Evolutionary conservation across 2,888 invertebrate genomes (phyloP), one percentile per base, ranked within the genome.

Genomic region (Cheilosia grossa): DNA sequence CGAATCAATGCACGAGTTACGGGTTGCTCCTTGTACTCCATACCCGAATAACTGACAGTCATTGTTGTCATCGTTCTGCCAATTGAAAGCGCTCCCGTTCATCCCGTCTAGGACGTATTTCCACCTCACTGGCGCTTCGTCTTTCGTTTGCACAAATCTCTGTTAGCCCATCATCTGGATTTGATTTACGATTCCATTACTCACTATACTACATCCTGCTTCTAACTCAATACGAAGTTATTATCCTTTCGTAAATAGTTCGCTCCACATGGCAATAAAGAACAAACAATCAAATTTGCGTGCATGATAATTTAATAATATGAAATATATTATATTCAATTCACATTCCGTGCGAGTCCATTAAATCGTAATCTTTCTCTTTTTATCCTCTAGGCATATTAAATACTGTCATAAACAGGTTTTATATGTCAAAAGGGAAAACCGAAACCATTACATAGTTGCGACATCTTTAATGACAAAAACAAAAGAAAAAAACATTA

Each of bases 251-350:
- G 67, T 67, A 56, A 74, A 74, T 42, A 51, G 24, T 47, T 47
- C 47, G 47, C 37, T 33, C 30, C 42, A 30, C 51, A 51, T 79
- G 58, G 54, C 44, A 63, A 54, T 77, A 9, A 9, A 49, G 37
- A 53, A 42, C 54, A 24, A 69, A 63, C 30, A 72, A 70, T 64
- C 63, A 59, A 70, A 56, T 47, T 72, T 70, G 75, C 75, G 64
- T 82, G 75, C 58, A 82, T 75, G 69, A 63, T 75, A 72, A 77
- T 77, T 72, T 19, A n/a, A n/a, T n/a, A n/a, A n/a, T n/a, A n/a
- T n/a, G n/a, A n/a, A n/a, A n/a, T n/a, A n/a, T n/a, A 37, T 6
- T 27, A 53, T 64, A 64, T 63, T 37, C 30, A 21, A 21, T 63
- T 44, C 40, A 21, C 54, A 27, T 44, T 47, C 42, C 47, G 15